Base-by-base conservation (phyloP, 1,140 invertebrate species). In the Cepaea nemoralis region DNA sequence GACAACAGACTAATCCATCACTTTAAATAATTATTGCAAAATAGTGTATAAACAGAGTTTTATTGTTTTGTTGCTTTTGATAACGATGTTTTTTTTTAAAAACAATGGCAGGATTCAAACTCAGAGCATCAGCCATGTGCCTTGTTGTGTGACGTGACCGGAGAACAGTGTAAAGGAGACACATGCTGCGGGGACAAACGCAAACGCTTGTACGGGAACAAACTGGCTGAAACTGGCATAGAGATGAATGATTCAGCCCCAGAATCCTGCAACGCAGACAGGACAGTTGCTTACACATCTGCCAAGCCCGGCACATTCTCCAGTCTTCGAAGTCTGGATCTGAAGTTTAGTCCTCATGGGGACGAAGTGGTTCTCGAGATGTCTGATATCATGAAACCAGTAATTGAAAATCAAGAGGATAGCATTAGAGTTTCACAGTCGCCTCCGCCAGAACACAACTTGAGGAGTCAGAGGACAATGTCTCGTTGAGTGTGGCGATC, bases 361-460 rank as follows among this genome's bases (percentile, higher is more conserved):
- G 78, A 80, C 35, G 78, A 80, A 37, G 78, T 80, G 1, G 78
- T 80, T 35, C 39, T 80, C 14, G 78, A 80, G 27, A 50, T 80
- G 67, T 80, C 78, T 40, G 69, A 63, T 6, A 63, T 63, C n/a
- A 24, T 59, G 22, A 63, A 31, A 31, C 2, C 59, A 31, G 27
- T 63, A 27, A 27, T 31, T 8, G 27, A 63, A 16, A n/a, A n/a
- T n/a, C n/a, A n/a, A n/a, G n/a, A n/a, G n/a, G n/a, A n/a, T n/a
- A n/a, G n/a, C n/a, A n/a, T n/a, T n/a, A n/a, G n/a, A n/a, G n/a
- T n/a, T n/a, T n/a, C n/a, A n/a, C n/a, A n/a, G n/a, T n/a, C n/a
- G n/a, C n/a, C n/a, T n/a, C n/a, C n/a, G n/a, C n/a, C n/a, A n/a
- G n/a, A n/a, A n/a, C n/a, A n/a, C n/a, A n/a, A n/a, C n/a, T n/a